Percentiles rank a stretch among this genome's conserved stretches.
phyloP scores from a whole-genome alignment of 2,888 invertebrate genomes.

The Ectemnius continuus region DNA sequence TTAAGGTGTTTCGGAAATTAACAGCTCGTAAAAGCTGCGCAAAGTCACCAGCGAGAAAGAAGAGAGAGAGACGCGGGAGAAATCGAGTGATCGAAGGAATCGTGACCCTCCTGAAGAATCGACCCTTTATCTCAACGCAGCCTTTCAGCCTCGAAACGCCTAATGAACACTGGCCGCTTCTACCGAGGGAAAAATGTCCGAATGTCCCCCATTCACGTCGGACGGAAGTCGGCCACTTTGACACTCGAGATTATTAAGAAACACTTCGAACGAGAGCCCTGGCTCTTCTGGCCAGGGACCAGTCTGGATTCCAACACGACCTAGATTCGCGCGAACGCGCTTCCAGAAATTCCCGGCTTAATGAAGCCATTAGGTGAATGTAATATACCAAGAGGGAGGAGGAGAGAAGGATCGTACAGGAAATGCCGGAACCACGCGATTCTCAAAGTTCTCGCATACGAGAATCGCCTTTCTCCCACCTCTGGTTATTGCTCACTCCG shows the following conservation, averaged over 20 bases:
- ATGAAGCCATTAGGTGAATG: constrained; percentile 57
- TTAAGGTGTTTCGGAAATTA: constrained; percentile 43
- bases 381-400: no score
- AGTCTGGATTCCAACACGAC: constrained; percentile 20
- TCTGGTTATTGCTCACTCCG: constrained; percentile 5
- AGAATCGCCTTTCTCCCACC: background rate
- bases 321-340: constrained; percentile 37
- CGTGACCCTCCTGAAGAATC: no score
- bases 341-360: constrained; percentile 57
- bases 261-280: constrained; percentile 27
- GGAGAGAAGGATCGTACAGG: constrained; percentile 24
- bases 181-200: constrained; percentile 24
- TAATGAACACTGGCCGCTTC: constrained; percentile 30
- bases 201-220: no score
- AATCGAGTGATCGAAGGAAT: no score
- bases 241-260: constrained; percentile 36
- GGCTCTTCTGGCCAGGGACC: constrained; percentile 13
- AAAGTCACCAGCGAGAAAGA: constrained; percentile 1
- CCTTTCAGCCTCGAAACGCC: constrained; percentile 29
- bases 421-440: constrained; percentile 15
- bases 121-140: constrained; percentile 35
- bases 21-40: constrained; percentile 49
- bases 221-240: background rate
- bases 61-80: constrained; percentile 2
- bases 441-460: constrained; percentile 2